These are phyloP conservation scores for Heliconius charithonia DNA, from an alignment of 2,888 invertebrate species.

Conservation along the genomic window DNA sequence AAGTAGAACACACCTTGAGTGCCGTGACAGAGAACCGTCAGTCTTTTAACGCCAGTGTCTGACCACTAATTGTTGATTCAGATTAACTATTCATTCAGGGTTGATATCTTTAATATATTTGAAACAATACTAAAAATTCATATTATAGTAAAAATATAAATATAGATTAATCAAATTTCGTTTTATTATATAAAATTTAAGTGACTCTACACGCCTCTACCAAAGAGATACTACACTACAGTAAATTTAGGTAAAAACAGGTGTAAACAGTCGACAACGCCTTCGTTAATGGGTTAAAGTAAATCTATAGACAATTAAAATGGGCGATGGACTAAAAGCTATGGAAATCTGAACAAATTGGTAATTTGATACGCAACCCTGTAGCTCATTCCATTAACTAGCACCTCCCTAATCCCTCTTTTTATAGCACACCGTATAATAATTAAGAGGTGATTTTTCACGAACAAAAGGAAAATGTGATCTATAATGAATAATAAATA, in stretches of 20 bases:
- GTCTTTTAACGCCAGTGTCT: constrained; percentile 68
- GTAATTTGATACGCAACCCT: constrained; percentile 59
- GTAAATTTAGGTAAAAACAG: constrained; percentile 2
- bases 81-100: constrained; percentile 62
- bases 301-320: constrained; percentile 35
- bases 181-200: not conserved
- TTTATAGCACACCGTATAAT: constrained; percentile 66
- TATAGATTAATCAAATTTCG: too few relatives aligned
- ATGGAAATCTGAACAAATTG: constrained; percentile 43
- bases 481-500: constrained; percentile 46
- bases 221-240: not conserved
- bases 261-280: constrained; percentile 18
- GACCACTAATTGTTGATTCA: constrained; percentile 59
- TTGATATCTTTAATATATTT: constrained; percentile 48
- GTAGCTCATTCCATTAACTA: constrained; percentile 69
- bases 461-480: constrained; percentile 50
- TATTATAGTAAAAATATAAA: too few relatives aligned
- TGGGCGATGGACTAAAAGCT: constrained; percentile 40
- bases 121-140: not conserved
- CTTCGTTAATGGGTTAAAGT: constrained; percentile 38
- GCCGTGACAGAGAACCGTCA: constrained; percentile 69
- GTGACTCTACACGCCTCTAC: not conserved
- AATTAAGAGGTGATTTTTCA: constrained; percentile 71
- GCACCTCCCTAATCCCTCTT: constrained; percentile 55
- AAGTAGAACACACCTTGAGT: constrained; percentile 52